These are phyloP conservation scores for Pelodiscus sinensis DNA, from an alignment of 2,113 vertebrate genomes.

Conservation along the genomic window DNA sequence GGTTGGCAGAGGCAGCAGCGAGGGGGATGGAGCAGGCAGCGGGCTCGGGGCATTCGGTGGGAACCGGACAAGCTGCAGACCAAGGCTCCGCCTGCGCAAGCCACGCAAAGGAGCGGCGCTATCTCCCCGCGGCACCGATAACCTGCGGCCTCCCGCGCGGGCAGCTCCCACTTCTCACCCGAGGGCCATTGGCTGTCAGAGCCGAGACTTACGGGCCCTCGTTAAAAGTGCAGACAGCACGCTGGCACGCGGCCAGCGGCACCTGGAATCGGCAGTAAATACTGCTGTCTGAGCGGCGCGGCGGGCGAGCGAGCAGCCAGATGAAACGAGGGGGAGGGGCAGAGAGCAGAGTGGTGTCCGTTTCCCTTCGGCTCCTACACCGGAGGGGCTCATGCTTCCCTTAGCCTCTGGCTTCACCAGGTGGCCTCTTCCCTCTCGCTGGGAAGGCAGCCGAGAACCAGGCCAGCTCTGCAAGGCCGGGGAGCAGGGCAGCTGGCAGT, in stretches of 20 bases:
- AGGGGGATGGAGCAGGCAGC: neutral
- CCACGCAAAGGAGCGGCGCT: rapidly evolving
- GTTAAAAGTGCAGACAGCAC: constrained; percentile 45
- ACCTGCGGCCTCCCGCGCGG: neutral
- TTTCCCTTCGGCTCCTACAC: neutral
- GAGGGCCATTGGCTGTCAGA: constrained; percentile 56
- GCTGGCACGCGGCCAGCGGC: constrained; percentile 24
- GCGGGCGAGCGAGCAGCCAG: neutral
- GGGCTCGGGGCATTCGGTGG: neutral
- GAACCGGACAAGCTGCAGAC: rapidly evolving
- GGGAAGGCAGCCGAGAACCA: rapidly evolving
- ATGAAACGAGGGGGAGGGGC: neutral
- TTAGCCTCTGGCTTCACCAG: neutral
- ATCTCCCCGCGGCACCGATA: neutral
- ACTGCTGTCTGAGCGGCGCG: neutral
- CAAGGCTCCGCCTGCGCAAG: too few relatives aligned
- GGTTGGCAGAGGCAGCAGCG: neutral
- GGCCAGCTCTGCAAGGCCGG: rapidly evolving
- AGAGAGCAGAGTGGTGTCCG: neutral
- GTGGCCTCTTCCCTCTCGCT: rapidly evolving
- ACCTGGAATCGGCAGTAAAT: constrained; percentile 49
- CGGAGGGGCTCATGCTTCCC: neutral
- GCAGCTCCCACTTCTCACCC: neutral
- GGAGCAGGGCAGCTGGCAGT: rapidly evolving
- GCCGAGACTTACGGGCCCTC: constrained; percentile 32